phyloP scores from a whole-genome alignment of 2,888 invertebrate genomes.

The Gnatocerus cornutus region DNA sequence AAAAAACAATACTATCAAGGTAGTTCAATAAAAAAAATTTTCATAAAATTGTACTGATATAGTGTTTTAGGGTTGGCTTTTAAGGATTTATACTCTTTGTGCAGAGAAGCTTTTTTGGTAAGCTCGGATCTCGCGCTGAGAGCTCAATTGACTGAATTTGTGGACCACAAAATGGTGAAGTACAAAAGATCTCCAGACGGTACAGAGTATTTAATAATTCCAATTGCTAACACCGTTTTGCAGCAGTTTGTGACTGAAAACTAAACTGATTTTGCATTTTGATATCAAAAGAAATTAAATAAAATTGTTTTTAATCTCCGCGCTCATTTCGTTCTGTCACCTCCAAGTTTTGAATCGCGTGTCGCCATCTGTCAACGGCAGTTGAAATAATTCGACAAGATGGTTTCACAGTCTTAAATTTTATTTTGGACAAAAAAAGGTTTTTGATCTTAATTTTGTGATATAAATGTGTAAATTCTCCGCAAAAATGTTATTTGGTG shows the following conservation, averaged over 20 bases:
- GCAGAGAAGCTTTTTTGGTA: slow-evolving; percentile 92
- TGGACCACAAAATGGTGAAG: slow-evolving; percentile 94
- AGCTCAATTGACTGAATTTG: slow-evolving; percentile 94
- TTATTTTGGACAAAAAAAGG: slow-evolving; percentile 33
- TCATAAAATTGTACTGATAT: not conserved
- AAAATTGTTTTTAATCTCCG: not conserved
- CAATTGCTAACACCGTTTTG: slow-evolving; percentile 82
- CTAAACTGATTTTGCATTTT: not conserved
- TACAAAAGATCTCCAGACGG: slow-evolving; percentile 87
- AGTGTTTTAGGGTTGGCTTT: slow-evolving; percentile 84
- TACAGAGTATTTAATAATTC: slow-evolving; percentile 86
- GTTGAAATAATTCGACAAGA: slow-evolving; percentile 30
- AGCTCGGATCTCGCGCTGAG: slow-evolving; percentile 93
- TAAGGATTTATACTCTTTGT: slow-evolving; percentile 88
- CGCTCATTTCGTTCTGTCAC: not conserved
- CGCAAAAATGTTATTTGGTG: slow-evolving; percentile 35
- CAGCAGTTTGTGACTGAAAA: slow-evolving; percentile 84
- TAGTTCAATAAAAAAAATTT: slow-evolving; percentile 67
- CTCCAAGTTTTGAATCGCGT: slow-evolving; percentile 7
- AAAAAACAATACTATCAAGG: slow-evolving; percentile 84
- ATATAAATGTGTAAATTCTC: slow-evolving; percentile 23
- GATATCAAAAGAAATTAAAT: not conserved
- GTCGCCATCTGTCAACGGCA: slow-evolving; percentile 31
- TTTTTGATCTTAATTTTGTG: slow-evolving; percentile 21
- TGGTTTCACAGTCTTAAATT: slow-evolving; percentile 45